These are phyloP conservation scores for Onchidella celtica DNA, from an alignment of 2,888 invertebrate genomes.

Conservation along the genomic window DNA sequence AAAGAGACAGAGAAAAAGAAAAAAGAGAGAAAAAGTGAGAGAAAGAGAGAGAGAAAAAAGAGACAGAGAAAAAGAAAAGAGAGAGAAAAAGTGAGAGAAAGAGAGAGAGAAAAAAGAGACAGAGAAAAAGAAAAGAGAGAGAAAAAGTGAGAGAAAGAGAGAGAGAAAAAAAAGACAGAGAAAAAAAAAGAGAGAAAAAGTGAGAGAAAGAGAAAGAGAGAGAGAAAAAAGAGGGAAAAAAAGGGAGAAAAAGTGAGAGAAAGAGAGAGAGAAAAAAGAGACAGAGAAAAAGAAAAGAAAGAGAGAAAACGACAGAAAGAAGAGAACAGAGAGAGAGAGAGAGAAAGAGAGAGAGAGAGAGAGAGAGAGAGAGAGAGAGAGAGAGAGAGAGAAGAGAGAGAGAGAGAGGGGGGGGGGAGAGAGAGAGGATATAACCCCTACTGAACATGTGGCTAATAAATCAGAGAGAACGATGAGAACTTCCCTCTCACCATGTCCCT, in stretches of 20 bases:
- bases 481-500: no score
- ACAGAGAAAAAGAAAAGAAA: not conserved
- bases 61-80: not conserved
- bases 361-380: slow-evolving; percentile 1
- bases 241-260: no score
- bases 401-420: not conserved
- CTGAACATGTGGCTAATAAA: no score
- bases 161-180: slow-evolving; percentile 3
- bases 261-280: not conserved
- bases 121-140: slow-evolving; percentile 1
- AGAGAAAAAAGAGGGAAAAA: not conserved
- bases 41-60: not conserved
- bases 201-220: no score
- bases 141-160: no score
- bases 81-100: no score
- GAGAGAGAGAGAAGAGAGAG: not conserved
- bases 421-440: not conserved
- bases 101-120: not conserved
- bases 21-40: no score
- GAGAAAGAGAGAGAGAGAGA: not conserved
- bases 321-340: not conserved
- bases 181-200: not conserved
- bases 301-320: not conserved
- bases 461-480: no score
- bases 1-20: not conserved